Conservation (phyloP, 2,797 vertebrate species). For the Protonibea diacanthus region DNA sequence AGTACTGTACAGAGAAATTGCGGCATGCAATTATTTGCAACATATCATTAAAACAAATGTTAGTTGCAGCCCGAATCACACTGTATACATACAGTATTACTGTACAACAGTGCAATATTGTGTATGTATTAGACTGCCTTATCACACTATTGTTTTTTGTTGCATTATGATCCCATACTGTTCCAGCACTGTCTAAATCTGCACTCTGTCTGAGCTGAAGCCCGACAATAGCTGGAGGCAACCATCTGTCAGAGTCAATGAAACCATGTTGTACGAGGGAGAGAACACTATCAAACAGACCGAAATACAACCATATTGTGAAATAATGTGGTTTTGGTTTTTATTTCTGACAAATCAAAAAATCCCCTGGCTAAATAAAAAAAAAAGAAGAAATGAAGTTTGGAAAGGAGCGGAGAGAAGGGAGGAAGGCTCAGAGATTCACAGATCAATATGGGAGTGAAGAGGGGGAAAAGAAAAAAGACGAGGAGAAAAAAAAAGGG, state of each 20-base stretch:
- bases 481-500: background rate
- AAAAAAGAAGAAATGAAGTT: slow-evolving; percentile 22
- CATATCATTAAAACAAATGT: too few relatives aligned
- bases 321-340: slow-evolving; percentile 43
- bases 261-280: slow-evolving; percentile 25
- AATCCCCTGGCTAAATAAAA: slow-evolving; percentile 13
- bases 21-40: too few relatives aligned
- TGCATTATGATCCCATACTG: slow-evolving; percentile 25
- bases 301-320: slow-evolving; percentile 26
- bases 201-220: slow-evolving; percentile 48
- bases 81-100: background rate
- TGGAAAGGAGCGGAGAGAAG: background rate
- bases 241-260: slow-evolving; percentile 62
- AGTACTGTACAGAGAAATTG: too few relatives aligned
- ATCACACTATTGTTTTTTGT: slow-evolving; percentile 14
- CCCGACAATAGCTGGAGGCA: slow-evolving; percentile 62
- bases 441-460: slow-evolving; percentile 25
- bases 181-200: slow-evolving; percentile 30
- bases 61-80: background rate
- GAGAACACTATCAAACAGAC: slow-evolving; percentile 39
- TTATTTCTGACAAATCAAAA: slow-evolving; percentile 35
- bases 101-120: background rate
- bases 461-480: background rate
- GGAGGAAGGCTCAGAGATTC: slow-evolving; percentile 5
- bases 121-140: slow-evolving; percentile 6